Percentiles rank a stretch among this genome's conserved stretches.
Evolutionary conservation across 2,888 invertebrate species (phyloP).

Genomic region (Bruchidius siliquastri): DNA sequence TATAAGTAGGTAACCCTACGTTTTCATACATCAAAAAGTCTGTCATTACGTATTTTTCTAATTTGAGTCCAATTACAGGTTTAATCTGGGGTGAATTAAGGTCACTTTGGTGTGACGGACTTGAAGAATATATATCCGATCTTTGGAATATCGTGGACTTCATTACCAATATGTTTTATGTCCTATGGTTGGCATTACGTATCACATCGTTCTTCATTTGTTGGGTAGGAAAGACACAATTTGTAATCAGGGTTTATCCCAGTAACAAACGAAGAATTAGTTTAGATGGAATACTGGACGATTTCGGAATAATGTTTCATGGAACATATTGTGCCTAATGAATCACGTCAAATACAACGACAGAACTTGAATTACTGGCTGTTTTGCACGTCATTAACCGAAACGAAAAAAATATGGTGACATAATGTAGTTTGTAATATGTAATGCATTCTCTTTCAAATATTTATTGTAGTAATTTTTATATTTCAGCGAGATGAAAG

Average conservation of each 20-base stretch:
- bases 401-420: too few relatives aligned
- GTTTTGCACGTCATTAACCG: too few relatives aligned
- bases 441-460: too few relatives aligned
- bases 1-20: constrained; percentile 60
- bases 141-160: constrained; percentile 99
- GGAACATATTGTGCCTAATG: too few relatives aligned
- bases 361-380: too few relatives aligned
- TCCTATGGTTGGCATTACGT: constrained; percentile 86
- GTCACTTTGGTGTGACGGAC: constrained; percentile 84
- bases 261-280: too few relatives aligned
- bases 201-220: constrained; percentile 84
- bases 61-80: constrained; percentile 61
- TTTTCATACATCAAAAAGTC: too few relatives aligned
- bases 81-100: constrained; percentile 92
- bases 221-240: constrained; percentile 61
- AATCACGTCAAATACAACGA: too few relatives aligned
- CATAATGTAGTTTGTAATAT: too few relatives aligned
- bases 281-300: too few relatives aligned
- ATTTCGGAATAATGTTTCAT: too few relatives aligned
- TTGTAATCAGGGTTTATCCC: not conserved
- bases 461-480: not conserved
- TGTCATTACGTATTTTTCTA: too few relatives aligned
- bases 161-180: constrained; percentile 92
- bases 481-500: constrained; percentile 28
- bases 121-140: constrained; percentile 88